phyloP scores from a whole-genome alignment of 2,797 vertebrate species.

The Hapalemur alaotrensis region DNA sequence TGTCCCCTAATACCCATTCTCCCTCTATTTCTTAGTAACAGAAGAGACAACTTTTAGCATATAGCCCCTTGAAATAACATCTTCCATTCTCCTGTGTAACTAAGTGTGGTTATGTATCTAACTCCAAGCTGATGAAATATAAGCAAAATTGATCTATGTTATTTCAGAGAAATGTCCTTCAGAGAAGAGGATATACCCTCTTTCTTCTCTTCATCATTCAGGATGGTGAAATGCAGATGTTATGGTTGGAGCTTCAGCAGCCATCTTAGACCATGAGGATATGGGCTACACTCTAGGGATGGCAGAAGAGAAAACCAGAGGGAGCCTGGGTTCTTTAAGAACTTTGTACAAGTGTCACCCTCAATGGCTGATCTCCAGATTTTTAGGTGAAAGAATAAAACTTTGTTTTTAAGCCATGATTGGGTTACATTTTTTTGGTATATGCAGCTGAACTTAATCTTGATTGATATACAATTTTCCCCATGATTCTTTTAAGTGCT shows the following conservation, averaged over 20 bases:
- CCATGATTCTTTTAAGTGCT: background rate
- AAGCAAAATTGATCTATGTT: background rate
- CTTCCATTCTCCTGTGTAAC: background rate
- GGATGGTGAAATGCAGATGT: background rate
- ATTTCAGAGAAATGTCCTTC: background rate
- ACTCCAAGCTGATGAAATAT: background rate
- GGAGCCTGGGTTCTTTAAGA: background rate
- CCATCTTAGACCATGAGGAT: background rate
- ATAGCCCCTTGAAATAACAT: background rate
- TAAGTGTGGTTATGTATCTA: background rate
- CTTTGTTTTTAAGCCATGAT: background rate
- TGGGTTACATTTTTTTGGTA: background rate
- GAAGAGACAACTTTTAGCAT: background rate
- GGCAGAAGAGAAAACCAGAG: background rate
- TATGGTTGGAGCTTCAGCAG: background rate
- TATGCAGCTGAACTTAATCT: background rate
- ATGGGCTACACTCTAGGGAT: background rate
- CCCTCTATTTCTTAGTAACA: background rate
- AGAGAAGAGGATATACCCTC: background rate
- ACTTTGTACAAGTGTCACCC: background rate
- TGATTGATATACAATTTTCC: background rate
- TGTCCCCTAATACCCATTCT: background rate
- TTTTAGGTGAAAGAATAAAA: background rate
- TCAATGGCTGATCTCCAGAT: background rate
- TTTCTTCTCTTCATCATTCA: background rate